phyloP scores from a whole-genome alignment of 2,113 vertebrate genomes.

The Cathartes aura region DNA sequence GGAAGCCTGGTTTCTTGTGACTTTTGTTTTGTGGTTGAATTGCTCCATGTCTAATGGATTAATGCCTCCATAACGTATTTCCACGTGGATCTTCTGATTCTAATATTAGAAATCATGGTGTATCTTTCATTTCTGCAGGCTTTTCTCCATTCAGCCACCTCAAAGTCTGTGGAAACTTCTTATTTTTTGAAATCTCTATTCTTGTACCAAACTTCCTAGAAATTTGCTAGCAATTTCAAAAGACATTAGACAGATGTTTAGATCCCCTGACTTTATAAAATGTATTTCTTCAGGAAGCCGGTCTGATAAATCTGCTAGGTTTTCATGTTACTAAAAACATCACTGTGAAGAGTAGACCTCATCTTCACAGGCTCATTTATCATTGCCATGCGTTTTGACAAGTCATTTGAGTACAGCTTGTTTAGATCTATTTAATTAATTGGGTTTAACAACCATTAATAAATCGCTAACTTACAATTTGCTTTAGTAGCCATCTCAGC shows the following conservation, averaged over 20 bases:
- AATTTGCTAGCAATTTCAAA: background rate
- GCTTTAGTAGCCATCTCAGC: background rate
- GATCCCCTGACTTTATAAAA: background rate
- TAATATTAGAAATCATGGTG: background rate
- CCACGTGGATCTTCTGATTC: background rate
- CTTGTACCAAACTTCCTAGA: background rate
- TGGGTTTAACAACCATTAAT: background rate
- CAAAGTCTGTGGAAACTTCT: background rate
- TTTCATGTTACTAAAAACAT: background rate
- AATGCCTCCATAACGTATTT: background rate
- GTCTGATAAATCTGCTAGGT: background rate
- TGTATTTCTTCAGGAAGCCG: background rate
- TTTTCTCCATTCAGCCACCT: background rate
- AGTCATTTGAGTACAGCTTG: background rate
- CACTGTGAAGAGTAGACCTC: background rate
- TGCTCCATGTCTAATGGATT: background rate
- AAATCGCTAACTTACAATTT: background rate
- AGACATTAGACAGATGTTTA: background rate
- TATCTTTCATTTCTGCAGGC: background rate
- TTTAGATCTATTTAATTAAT: background rate
- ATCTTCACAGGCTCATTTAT: background rate
- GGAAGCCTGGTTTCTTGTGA: background rate
- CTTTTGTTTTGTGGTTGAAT: background rate
- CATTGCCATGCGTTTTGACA: background rate
- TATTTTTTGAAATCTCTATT: background rate